Base-by-base conservation (phyloP, 2,888 invertebrate species). In the Eupithecia dodoneata region DNA sequence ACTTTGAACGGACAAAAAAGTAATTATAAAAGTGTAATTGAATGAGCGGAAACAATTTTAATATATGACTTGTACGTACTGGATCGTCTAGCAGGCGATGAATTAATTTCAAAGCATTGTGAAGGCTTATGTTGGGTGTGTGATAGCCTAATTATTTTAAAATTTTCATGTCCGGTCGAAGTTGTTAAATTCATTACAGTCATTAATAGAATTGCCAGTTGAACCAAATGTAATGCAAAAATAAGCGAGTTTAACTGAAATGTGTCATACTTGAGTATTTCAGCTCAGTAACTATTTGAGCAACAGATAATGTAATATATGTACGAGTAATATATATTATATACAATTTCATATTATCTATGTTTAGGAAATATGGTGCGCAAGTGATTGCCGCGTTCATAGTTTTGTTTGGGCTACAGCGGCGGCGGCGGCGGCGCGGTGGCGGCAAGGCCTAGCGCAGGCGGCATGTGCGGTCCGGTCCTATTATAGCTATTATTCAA, bases 401-500 rank as follows among this genome's bases (percentile, higher is more conserved):
- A 85, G 85, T 87, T 87, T 85, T 85, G 87, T 90, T 88, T 86
- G 85, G 85, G 79, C 82, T 76, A 30, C 41, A 47, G 9, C 2
- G 30, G 73, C 30, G 72, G 72, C 63, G 45, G 10, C 4, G 47
- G 79, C 81, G 78, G 63, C 7, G 70, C 47, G 2, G n/a, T 5
- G 41, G 42, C 6, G 42, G 63, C 63, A 30, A 66, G 10, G 18
- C 15, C 18, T 42, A 7, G 42, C 42, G 71, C 65, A 13, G 9
- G 18, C 52, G 18, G 83, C 86, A 86, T 90, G 91, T 90, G 91
- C 86, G 90, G 90, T 87, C 89, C 86, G 90, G 90, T 87, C 89
- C 87, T 86, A 91, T 90, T 89, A 90, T 87, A 85, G 88, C 86
- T 90, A 89, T 90, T 92, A 93, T 91, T 91, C 90, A 93, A 92